A percentile compares a stretch with the other conserved stretches of the same genome.
Conservation (phyloP, 2,113 vertebrate genomes). For the Tonatia bakeri region DNA sequence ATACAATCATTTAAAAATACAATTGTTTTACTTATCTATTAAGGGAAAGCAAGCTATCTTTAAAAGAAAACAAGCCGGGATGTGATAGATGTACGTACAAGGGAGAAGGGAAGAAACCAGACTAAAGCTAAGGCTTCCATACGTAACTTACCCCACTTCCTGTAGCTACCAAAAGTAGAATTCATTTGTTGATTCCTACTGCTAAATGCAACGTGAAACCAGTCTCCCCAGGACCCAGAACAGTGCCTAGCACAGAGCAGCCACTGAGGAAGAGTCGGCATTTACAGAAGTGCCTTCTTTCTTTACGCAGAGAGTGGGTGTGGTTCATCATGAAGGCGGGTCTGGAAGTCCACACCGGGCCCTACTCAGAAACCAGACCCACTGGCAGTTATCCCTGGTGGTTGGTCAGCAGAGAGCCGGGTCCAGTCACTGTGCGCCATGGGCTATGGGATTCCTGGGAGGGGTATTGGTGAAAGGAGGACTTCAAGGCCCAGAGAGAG, state of each 20-base stretch:
- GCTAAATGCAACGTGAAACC: background rate
- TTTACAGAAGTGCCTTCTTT: background rate
- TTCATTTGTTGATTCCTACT: background rate
- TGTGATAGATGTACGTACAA: background rate
- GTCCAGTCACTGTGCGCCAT: background rate
- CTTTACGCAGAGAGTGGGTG: too few species aligned
- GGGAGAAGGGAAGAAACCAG: background rate
- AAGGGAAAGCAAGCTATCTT: background rate
- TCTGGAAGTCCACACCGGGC: background rate
- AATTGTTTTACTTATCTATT: background rate
- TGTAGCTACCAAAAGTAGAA: background rate
- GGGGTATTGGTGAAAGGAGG: background rate
- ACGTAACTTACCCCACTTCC: background rate
- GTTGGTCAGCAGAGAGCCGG: background rate
- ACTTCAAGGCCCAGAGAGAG: background rate
- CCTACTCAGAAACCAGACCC: background rate
- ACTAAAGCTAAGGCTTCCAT: background rate
- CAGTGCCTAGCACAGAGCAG: background rate
- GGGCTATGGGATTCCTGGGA: background rate
- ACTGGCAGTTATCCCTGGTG: background rate
- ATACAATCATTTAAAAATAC: constrained; percentile 14
- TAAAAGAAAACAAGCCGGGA: background rate
- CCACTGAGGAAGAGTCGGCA: background rate
- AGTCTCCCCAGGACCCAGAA: background rate
- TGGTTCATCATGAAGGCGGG: background rate